These are phyloP conservation scores for Pomacea maculata DNA, from an alignment of 1,140 invertebrate genomes.

Conservation along the genomic window DNA sequence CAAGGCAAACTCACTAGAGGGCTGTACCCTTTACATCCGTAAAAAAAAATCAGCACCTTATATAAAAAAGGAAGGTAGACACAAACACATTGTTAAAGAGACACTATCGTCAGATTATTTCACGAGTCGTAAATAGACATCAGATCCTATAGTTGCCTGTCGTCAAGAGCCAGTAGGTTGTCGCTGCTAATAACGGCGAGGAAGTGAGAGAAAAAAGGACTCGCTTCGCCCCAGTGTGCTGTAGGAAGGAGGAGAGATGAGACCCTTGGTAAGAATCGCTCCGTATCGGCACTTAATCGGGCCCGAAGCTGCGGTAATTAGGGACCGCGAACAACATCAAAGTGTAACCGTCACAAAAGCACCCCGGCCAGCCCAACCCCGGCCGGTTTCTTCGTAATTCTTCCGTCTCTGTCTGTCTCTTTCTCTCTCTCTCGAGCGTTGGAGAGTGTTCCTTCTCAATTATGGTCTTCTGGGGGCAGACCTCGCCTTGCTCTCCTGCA, in stretches of 20 bases:
- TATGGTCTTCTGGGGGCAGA: not conserved
- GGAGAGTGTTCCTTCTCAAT: not conserved
- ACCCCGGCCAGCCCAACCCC: not conserved
- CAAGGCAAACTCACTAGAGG: too few species aligned
- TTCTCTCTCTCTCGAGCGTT: not conserved
- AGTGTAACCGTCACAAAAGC: conserved; percentile 4
- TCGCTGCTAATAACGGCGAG: not conserved
- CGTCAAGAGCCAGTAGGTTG: not conserved
- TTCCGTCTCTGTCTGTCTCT: not conserved
- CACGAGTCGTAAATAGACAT: too few species aligned
- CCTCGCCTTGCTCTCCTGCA: too few species aligned
- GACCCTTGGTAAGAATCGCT: not conserved
- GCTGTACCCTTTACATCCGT: too few species aligned
- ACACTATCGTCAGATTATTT: too few species aligned
- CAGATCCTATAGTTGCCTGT: too few species aligned
- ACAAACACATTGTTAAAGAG: too few species aligned
- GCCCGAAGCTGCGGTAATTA: conserved; percentile 9
- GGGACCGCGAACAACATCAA: not conserved
- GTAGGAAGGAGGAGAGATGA: not conserved
- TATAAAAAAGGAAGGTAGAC: too few species aligned
- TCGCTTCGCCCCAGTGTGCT: not conserved
- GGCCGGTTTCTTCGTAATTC: not conserved
- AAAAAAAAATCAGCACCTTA: too few species aligned
- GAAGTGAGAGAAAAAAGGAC: not conserved
- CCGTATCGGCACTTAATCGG: conserved; percentile 1